Evolutionary conservation across 2,888 invertebrate species (phyloP), one percentile per base, ranked within the genome.

Genomic region (Unio delphinus): DNA sequence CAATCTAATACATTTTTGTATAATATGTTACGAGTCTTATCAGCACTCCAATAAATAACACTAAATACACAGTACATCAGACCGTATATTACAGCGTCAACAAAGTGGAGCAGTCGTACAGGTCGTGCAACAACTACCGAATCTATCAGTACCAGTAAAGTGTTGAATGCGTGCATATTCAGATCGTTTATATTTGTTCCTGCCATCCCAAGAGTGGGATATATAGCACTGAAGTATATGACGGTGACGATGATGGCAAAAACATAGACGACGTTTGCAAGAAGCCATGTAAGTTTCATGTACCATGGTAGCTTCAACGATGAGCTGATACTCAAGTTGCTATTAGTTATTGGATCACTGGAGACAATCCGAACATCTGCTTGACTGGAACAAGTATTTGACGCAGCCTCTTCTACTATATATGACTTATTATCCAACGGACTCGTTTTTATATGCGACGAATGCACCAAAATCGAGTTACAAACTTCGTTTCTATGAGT

Each of bases 1-100:
- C 87, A 89, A 69, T 89, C 88, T 23, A 88, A 67, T 4, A 89
- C 81, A 7, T 69, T 70, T 0, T 79, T 77, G 69, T 89, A 89
- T 2, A 89, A 66, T 5, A 88, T 83, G 61, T 84, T 79, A n/a
- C 74, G 75, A 15, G 67, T 65, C n/a, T 78, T 81, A 68, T 88
- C 86, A 3, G 65, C 56, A 4, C 78, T 74, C 87, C 87, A 89
- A 67, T 81, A 85, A 23, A 84, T 79, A 30, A 76, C 67, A 57
- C 80, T 83, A 71, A 84, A 87, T 15, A 76, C 34, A 15, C 80
- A 62, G 71, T 86, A 87, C 17, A 70, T 60, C 0, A 69, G 3
- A 0, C 83, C 84, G 64, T 83, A 86, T 7, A 80, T 26, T 0
- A 83, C 15, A 3, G 85, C 83, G 60, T 84, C 77, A n/a, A 83